Conservation (phyloP, 1,140 invertebrate genomes). For the Achatina immaculata region DNA sequence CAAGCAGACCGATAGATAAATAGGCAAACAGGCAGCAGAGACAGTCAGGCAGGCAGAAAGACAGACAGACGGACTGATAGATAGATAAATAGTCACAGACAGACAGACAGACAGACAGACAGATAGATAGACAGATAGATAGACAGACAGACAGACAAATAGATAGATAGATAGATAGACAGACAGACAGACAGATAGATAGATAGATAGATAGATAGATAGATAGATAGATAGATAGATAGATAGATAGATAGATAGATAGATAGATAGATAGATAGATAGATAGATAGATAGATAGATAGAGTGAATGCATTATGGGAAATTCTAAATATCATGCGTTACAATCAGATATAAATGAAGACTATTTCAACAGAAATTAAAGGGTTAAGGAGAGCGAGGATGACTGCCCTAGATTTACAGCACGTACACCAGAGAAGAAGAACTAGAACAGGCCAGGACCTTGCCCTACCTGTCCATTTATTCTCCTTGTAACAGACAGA, state of each 20-base stretch:
- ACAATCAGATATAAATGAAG: no score
- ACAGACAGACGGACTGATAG: slow-evolving; percentile 5
- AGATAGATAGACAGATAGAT: slow-evolving; percentile 11
- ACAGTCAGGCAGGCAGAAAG: not conserved
- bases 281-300: not conserved
- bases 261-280: slow-evolving; percentile 5
- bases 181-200: not conserved
- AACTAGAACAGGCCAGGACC: no score
- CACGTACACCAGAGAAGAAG: no score
- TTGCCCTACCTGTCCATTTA: no score
- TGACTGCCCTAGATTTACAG: no score
- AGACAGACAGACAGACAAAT: not conserved
- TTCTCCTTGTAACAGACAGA: no score
- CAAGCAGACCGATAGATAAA: not conserved
- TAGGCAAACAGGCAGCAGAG: not conserved
- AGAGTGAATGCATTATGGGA: no score
- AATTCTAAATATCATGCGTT: no score
- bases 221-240: not conserved
- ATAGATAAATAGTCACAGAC: not conserved
- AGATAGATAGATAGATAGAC: not conserved
- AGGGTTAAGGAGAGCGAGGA: no score
- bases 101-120: slow-evolving; percentile 11
- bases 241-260: not conserved
- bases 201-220: not conserved
- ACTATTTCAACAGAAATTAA: no score